phyloP scores from a whole-genome alignment of 2,888 invertebrate genomes.

The Nomada flava region DNA sequence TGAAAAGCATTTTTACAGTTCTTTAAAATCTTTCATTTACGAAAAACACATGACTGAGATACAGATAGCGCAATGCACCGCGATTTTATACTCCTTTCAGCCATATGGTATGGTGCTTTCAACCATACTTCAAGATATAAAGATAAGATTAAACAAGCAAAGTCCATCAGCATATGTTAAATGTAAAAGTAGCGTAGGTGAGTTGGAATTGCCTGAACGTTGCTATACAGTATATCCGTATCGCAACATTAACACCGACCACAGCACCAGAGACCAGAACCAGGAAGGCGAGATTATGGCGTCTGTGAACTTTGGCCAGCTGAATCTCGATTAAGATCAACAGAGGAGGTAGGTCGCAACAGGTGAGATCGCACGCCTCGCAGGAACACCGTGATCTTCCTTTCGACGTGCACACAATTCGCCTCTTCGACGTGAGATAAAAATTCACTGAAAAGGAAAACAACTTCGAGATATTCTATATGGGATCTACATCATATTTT shows the following conservation, averaged over 20 bases:
- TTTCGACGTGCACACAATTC: conserved; percentile 47
- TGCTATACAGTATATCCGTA: conserved; percentile 22
- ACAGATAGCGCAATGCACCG: too few species aligned
- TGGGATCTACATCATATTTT: not conserved
- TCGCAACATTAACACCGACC: conserved; percentile 4
- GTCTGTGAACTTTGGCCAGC: conserved; percentile 57
- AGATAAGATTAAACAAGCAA: conserved; percentile 2
- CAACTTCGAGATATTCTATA: conserved; percentile 2
- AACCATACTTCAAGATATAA: conserved; percentile 3
- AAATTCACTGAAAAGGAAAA: conserved; percentile 21
- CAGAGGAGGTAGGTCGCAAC: conserved; percentile 67
- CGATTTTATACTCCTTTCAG: not conserved
- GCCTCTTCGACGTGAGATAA: conserved; percentile 7
- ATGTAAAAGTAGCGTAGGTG: not conserved
- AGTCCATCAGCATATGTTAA: not conserved
- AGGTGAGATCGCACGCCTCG: conserved; percentile 65
- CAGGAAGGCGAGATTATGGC: conserved; percentile 50
- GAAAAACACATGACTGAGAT: not conserved
- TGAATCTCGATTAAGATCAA: conserved; percentile 66
- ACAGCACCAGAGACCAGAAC: conserved; percentile 6
- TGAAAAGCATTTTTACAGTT: not conserved
- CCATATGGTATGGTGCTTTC: not conserved
- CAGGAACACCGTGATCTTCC: conserved; percentile 55
- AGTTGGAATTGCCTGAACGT: too few species aligned
- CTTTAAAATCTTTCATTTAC: too few species aligned